Percentiles rank a stretch among this genome's conserved stretches.
phyloP scores from a whole-genome alignment of 2,888 invertebrate genomes.

The Amblyjoppa proteus region DNA sequence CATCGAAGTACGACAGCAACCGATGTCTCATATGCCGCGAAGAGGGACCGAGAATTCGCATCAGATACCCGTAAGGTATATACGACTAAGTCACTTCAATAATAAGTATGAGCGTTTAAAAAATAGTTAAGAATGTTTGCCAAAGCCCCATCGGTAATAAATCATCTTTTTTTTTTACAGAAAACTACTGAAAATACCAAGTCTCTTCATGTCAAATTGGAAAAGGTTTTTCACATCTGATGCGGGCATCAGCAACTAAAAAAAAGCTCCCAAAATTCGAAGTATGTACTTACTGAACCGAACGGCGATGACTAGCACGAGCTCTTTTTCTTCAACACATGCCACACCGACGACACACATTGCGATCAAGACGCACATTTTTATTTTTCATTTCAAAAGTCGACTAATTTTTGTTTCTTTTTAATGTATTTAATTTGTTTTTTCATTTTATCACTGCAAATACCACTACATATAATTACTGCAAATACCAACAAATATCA shows the following conservation, averaged over 20 bases:
- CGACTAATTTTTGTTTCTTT: background rate
- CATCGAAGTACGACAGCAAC: background rate
- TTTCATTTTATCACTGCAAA: background rate
- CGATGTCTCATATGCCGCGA: background rate
- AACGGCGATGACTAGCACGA: conserved; percentile 70
- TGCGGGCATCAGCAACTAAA: no score
- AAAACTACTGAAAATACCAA: no score
- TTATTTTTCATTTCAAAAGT: background rate
- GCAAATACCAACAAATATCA: no score
- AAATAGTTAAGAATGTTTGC: background rate
- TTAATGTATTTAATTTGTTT: background rate
- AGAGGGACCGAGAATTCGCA: background rate
- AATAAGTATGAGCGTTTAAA: background rate
- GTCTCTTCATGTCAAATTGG: no score
- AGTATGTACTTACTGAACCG: conserved; percentile 73
- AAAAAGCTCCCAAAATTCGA: no score
- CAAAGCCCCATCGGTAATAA: background rate
- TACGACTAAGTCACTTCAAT: background rate
- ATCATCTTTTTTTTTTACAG: background rate
- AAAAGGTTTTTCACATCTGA: no score
- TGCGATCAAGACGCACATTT: conserved; percentile 9
- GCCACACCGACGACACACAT: conserved; percentile 70
- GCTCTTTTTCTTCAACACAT: conserved; percentile 71
- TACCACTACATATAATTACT: no score
- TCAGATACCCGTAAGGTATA: background rate